Percentiles rank a stretch among this genome's conserved stretches.
Evolutionary conservation across 2,888 invertebrate species (phyloP).

Genomic region (Lobophora halterata): DNA sequence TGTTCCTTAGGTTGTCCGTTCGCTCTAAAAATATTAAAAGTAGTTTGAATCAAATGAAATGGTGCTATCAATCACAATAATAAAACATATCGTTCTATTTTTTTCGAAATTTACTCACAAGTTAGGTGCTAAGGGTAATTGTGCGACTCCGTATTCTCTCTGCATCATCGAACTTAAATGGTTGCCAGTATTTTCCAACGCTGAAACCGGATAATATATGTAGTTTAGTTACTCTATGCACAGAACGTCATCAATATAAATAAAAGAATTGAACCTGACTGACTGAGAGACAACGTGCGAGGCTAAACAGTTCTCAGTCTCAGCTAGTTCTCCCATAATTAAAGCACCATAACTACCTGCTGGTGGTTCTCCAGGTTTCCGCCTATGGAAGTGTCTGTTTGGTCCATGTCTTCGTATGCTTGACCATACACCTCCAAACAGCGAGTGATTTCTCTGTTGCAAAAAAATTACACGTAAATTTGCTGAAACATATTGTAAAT

Average conservation of each 20-base stretch:
- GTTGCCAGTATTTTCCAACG: constrained; percentile 67
- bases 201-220: constrained; percentile 8
- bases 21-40: constrained; percentile 46
- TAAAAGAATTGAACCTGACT: too few relatives aligned
- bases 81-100: too few relatives aligned
- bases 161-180: constrained; percentile 79
- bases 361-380: constrained; percentile 59
- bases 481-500: background rate
- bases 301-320: too few relatives aligned
- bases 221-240: too few relatives aligned
- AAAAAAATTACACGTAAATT: background rate
- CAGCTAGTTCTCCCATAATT: background rate
- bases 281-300: too few relatives aligned
- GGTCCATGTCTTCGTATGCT: constrained; percentile 90
- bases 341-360: constrained; percentile 43
- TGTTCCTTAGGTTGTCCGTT: constrained; percentile 83
- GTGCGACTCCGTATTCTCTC: constrained; percentile 65
- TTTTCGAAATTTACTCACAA: constrained; percentile 66
- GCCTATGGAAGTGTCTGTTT: constrained; percentile 61
- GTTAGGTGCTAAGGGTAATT: constrained; percentile 62
- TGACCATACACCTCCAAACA: constrained; percentile 98
- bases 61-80: too few relatives aligned
- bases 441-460: constrained; percentile 94
- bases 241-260: too few relatives aligned
- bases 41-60: too few relatives aligned